These are phyloP conservation scores for Drosophila punjabiensis DNA, from an alignment of 1,140 invertebrate species.

Conservation along the genomic window DNA sequence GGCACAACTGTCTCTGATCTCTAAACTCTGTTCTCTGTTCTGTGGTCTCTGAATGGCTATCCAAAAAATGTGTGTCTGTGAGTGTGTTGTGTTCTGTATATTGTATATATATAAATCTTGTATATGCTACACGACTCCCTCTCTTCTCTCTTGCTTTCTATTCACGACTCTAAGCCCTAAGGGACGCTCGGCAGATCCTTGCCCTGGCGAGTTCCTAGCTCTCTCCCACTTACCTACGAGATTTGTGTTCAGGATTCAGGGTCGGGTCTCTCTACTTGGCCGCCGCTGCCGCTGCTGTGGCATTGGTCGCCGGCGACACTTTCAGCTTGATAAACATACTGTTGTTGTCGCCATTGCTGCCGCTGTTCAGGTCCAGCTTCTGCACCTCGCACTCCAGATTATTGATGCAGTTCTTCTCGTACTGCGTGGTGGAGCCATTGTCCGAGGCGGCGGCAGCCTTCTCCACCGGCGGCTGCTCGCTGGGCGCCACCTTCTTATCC, in stretches of 20 bases:
- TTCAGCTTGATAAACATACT: slow-evolving; percentile 82
- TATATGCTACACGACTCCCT: slow-evolving; percentile 65
- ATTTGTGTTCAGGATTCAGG: slow-evolving; percentile 40
- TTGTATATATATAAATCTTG: slow-evolving; percentile 72
- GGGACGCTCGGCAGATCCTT: slow-evolving; percentile 10
- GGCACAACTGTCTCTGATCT: slow-evolving; percentile 46
- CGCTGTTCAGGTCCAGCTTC: slow-evolving; percentile 79
- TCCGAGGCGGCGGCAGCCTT: slow-evolving; percentile 37
- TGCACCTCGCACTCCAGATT: slow-evolving; percentile 82
- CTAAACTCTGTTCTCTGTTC: slow-evolving; percentile 1
- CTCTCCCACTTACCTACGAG: slow-evolving; percentile 61
- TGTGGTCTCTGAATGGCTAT: slow-evolving; percentile 30
- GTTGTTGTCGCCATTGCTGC: slow-evolving; percentile 65
- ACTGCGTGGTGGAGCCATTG: slow-evolving; percentile 65
- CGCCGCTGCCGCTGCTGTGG: slow-evolving; percentile 65
- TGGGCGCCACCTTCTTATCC: slow-evolving; percentile 79
- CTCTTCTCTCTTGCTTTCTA: slow-evolving; percentile 3
- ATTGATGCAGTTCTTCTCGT: slow-evolving; percentile 83
- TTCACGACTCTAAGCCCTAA: slow-evolving; percentile 61
- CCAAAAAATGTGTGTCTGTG: slow-evolving; percentile 39
- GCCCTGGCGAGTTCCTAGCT: slow-evolving; percentile 42
- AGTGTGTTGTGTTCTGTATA: slow-evolving; percentile 41
- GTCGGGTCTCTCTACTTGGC: slow-evolving; percentile 62
- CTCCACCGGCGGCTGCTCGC: slow-evolving; percentile 60
- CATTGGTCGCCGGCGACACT: slow-evolving; percentile 57